Conservation (phyloP, 2,888 invertebrate genomes). For the Pollenia angustigena region DNA sequence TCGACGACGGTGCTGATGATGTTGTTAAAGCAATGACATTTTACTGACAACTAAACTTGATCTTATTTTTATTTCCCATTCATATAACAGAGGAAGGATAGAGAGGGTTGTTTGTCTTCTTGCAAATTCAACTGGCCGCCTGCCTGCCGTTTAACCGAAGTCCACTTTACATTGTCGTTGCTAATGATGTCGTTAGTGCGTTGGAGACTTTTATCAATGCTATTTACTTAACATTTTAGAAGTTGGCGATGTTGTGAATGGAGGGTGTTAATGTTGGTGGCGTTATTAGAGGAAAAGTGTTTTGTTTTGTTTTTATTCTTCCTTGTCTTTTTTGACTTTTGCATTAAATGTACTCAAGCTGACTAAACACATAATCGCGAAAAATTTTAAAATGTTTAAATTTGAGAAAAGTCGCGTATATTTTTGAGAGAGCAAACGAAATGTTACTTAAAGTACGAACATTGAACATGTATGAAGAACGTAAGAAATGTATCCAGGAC, state of each 20-base stretch:
- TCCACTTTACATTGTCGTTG: constrained; percentile 54
- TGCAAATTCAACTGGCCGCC: too few relatives aligned
- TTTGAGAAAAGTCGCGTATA: constrained; percentile 25
- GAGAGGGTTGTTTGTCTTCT: constrained; percentile 73
- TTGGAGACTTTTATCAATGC: constrained; percentile 62
- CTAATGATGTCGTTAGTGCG: constrained; percentile 43
- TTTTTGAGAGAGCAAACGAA: constrained; percentile 33
- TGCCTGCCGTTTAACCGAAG: constrained; percentile 50
- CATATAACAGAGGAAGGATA: constrained; percentile 29
- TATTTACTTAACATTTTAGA: constrained; percentile 51
- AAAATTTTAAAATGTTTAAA: constrained; percentile 31
- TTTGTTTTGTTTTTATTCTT: constrained; percentile 45
- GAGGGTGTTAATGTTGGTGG: neutral
- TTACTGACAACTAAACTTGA: constrained; percentile 77
- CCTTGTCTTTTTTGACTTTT: constrained; percentile 34
- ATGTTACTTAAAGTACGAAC: constrained; percentile 13
- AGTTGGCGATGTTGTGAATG: constrained; percentile 20
- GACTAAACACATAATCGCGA: constrained; percentile 29
- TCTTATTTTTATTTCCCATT: constrained; percentile 41
- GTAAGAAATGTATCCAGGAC: constrained; percentile 24
- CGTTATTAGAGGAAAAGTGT: constrained; percentile 49
- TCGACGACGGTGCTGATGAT: constrained; percentile 14
- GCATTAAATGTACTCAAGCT: constrained; percentile 33
- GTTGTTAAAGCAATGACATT: constrained; percentile 77
- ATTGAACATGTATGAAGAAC: constrained; percentile 25